Conservation (phyloP, 1,140 invertebrate species). For the Leptopilina boulardi region DNA sequence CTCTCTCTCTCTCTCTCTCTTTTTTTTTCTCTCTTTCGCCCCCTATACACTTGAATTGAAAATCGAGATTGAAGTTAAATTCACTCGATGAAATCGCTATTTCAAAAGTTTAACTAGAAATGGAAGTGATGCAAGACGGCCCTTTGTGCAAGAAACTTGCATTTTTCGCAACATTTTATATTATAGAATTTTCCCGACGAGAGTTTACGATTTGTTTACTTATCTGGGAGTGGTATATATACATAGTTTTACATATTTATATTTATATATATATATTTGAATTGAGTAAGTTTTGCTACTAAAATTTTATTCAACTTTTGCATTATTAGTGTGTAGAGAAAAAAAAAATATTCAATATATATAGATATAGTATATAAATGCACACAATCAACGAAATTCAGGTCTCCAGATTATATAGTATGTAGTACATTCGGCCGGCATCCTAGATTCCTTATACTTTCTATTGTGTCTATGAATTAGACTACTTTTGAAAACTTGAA, state of each 20-base stretch:
- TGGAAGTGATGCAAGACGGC: constrained; percentile 14
- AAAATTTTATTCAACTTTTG: constrained; percentile 53
- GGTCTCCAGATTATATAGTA: constrained; percentile 51
- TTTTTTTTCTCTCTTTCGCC: background rate
- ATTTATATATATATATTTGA: constrained; percentile 37
- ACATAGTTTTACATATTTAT: background rate
- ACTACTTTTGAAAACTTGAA: constrained; percentile 61
- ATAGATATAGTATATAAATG: constrained; percentile 26
- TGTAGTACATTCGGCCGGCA: constrained; percentile 56
- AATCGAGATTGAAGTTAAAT: constrained; percentile 26
- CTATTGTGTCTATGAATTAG: constrained; percentile 70
- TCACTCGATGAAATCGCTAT: constrained; percentile 11
- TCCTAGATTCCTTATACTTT: constrained; percentile 69
- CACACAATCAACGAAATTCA: constrained; percentile 63
- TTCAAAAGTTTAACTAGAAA: constrained; percentile 28
- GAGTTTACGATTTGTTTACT: constrained; percentile 28
- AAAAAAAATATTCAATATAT: too few species aligned
- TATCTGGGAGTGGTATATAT: background rate
- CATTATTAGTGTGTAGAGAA: too few species aligned
- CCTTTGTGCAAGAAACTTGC: constrained; percentile 1
- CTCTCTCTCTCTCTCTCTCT: background rate
- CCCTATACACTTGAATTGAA: background rate
- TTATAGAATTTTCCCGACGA: constrained; percentile 10
- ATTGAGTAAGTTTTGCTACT: constrained; percentile 51
- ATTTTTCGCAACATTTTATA: constrained; percentile 29